Evolutionary conservation across 2,797 vertebrate species (phyloP), one percentile per base, ranked within the genome.

Genomic region (Coregonus ussuriensis): DNA sequence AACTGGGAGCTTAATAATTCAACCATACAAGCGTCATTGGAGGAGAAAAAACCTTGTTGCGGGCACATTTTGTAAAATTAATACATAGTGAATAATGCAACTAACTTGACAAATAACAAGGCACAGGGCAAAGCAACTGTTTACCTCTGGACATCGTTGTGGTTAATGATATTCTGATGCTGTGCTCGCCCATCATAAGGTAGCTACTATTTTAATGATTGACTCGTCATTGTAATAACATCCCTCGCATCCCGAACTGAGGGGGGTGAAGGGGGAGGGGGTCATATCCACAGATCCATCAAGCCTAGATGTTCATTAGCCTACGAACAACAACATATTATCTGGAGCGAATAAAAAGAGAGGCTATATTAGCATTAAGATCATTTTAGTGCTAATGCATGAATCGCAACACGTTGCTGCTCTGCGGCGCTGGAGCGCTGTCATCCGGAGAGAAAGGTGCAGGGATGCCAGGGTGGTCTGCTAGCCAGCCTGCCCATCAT

Each of bases 321-420:
- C 71, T 54, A 69, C 51, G 71, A 86, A 88, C 85, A 75, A 75
- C 74, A 81, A 51, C 70, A 15, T 14, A 52, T 71, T 73, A 81
- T 72, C 70, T 66, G 72, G 62, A 81, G 75, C 82, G 80, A 80
- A 85, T 72, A 74, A 33, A 71, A 71, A 77, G 66, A 71, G 15
- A 74, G 15, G 25, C 74, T 74, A 74, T 86, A 91, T 89, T 85
- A 86, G 80, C 88, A 89, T 91, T 86, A 88, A 85, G 89, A 89
- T 87, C 71, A 85, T 81, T 85, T 86, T 72, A 82, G 73, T 76
- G 80, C 86, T 88, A 82, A 86, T 85, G 77, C 85, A 85, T 87
- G 68, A 86, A 79, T 84, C 70, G 74, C 76, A 85, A 16, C 87
- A 83, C 81, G 81, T 79, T 88, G 90, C 65, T 81, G 76, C 73